Evolutionary conservation across 1,140 invertebrate genomes (phyloP), one percentile per base, ranked within the genome.

Genomic region (Heliconius hermathena): DNA sequence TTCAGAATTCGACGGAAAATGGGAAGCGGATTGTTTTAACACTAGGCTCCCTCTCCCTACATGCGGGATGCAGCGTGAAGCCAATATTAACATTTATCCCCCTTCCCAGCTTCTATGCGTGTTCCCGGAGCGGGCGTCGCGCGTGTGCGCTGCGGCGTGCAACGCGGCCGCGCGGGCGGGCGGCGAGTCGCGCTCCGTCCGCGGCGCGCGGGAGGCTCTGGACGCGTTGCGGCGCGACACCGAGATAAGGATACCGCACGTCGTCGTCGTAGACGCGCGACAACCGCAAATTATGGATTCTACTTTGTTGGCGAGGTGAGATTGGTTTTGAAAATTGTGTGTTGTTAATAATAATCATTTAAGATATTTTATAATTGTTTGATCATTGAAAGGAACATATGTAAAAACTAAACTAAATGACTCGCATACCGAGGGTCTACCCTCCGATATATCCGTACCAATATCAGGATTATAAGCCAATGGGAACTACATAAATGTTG

Each of bases 51-150:
- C 2, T 13, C 41, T 13, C 3, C 13, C 13, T 46, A 46, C 13
- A 46, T 46, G 41, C 41, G 3, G 41, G 41, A 46, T 16, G 3
- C 13, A 46, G 41, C 41, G 13, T 46, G 13, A 46, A 46, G 13
- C 13, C 20, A 9, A 60, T 4, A 26, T 11, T 54, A 60, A 60
- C 3, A 60, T n/a, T 11, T 60, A 60, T 11, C 72, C 76, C 49
- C 13, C 52, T 77, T 76, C 52, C 1, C 86, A 94, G 92, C 83
- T 94, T 49, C 86, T 94, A 90, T 94, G 92, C 89, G 92, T 94
- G 80, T 94, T 94, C 76, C 91, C 92, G 85, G 92, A 94, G 82
- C 87, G 91, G 0, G 83, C 85, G 36, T 94, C 92, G 9, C 92
- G 92, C 77, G 92, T 93, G 1, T 93, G 91, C 79, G 87, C 91